phyloP scores from a whole-genome alignment of 2,113 vertebrate genomes.

The Microtus pennsylvanicus region DNA sequence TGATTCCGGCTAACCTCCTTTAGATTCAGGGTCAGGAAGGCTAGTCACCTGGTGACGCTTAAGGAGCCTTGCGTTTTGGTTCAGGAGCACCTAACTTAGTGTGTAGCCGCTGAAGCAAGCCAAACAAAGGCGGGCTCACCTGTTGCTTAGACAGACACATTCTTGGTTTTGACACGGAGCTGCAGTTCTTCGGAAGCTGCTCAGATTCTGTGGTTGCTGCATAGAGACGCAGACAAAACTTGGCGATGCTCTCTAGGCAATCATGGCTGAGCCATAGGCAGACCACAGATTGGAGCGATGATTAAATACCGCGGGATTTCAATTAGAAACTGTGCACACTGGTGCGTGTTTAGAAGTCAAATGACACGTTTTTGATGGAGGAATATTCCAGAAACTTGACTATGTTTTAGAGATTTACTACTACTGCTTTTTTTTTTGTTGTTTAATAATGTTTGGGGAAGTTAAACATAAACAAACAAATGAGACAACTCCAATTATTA shows the following conservation, averaged over 20 bases:
- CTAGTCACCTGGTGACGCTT: background rate
- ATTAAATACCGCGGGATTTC: background rate
- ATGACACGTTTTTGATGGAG: background rate
- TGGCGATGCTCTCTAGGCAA: background rate
- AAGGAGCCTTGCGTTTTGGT: background rate
- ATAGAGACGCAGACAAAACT: background rate
- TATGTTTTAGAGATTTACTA: background rate
- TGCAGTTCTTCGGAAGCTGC: background rate
- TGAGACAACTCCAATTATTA: background rate
- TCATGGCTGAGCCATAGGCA: background rate
- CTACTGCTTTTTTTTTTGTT: background rate
- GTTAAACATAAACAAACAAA: background rate
- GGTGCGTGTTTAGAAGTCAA: background rate
- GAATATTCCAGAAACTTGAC: background rate
- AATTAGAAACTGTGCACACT: background rate
- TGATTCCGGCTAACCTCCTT: background rate
- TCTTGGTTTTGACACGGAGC: background rate
- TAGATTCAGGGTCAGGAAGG: background rate
- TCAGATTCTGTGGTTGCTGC: background rate
- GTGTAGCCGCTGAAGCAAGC: background rate
- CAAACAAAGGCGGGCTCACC: background rate
- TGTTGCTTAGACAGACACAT: background rate
- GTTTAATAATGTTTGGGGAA: background rate
- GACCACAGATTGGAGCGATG: background rate
- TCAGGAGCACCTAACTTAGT: background rate